Evolutionary conservation across 2,113 vertebrate genomes (phyloP).

Genomic region (Cyphomyrus plagiostoma): DNA sequence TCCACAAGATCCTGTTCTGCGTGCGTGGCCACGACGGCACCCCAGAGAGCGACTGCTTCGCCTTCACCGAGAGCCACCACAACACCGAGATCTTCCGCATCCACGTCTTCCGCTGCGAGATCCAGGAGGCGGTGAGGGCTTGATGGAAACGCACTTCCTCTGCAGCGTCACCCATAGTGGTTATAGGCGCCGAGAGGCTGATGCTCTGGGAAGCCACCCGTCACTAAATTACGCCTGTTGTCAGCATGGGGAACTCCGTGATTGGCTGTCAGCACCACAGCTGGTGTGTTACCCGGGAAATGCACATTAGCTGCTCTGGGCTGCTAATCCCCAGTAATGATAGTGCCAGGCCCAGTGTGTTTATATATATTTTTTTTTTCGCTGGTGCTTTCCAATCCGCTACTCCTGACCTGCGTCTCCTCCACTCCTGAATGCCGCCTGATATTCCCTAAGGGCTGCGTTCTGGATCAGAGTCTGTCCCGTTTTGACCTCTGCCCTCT

Average conservation of each 20-base stretch:
- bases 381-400: background rate
- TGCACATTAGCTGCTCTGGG: background rate
- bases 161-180: background rate
- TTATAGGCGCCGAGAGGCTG: background rate
- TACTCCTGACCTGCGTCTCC: background rate
- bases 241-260: background rate
- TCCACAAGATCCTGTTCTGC: constrained; percentile 98
- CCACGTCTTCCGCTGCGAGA: constrained; percentile 96
- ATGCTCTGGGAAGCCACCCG: background rate
- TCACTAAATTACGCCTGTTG: background rate
- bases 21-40: constrained; percentile 92
- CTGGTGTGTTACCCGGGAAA: background rate
- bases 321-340: background rate
- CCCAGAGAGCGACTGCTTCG: constrained; percentile 93
- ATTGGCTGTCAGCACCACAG: background rate
- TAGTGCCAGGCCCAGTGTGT: background rate
- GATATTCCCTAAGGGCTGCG: background rate
- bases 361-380: background rate
- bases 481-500: constrained; percentile 4
- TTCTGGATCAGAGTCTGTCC: background rate
- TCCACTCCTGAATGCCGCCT: background rate
- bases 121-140: constrained; percentile 90
- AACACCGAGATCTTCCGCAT: constrained; percentile 97
- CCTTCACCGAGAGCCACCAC: constrained; percentile 98
- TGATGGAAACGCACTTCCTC: background rate